A percentile compares a stretch with the other conserved stretches of the same genome.
Conservation (phyloP, 2,113 vertebrate species). For the Phyllostomus hastatus region DNA sequence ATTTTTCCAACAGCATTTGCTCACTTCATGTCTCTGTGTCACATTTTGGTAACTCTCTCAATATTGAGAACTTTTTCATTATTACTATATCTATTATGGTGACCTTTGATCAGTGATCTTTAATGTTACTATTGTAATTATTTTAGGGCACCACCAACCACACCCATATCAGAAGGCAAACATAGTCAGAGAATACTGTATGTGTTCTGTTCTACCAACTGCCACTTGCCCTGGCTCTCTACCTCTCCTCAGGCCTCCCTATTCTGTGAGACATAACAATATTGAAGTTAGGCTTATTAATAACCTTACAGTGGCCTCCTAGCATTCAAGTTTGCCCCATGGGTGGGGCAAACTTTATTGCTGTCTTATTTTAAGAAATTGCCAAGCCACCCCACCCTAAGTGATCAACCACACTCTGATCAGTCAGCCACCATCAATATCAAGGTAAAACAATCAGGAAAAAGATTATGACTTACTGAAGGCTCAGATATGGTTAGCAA, state of each 20-base stretch:
- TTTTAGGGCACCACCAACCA: no score
- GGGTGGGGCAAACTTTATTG: not conserved
- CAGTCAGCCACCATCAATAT: not conserved
- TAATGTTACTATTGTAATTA: no score
- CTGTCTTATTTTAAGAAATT: not conserved
- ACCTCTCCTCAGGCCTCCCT: not conserved
- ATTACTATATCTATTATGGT: not conserved
- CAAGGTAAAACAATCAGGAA: not conserved
- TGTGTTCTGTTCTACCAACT: not conserved
- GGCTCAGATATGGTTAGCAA: not conserved
- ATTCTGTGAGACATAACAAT: not conserved
- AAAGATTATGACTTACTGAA: not conserved
- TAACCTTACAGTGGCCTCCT: not conserved
- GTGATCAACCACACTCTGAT: not conserved
- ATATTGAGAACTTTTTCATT: not conserved
- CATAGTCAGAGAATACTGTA: no score
- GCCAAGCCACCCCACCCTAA: not conserved
- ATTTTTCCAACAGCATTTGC: not conserved
- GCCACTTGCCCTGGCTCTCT: not conserved
- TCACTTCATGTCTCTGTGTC: not conserved
- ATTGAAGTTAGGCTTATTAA: not conserved
- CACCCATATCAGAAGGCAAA: no score
- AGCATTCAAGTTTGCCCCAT: not conserved
- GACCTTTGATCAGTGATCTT: not conserved
- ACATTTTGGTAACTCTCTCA: not conserved